Conservation (phyloP, 2,113 vertebrate genomes). For the Sapajus apella region DNA sequence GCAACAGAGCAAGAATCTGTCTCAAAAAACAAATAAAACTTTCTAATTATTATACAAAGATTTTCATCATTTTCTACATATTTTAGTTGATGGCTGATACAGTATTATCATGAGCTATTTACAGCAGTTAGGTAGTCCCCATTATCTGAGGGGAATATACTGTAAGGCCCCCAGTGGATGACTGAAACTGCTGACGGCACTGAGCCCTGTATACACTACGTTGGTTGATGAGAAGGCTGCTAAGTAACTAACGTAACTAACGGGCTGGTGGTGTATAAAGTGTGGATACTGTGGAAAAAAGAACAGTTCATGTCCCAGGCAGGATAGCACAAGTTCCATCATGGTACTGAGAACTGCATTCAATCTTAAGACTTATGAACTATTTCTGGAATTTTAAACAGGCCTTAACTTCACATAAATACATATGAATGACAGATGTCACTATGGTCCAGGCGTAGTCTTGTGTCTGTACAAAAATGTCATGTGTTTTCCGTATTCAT, state of each 20-base stretch:
- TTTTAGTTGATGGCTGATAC: not conserved
- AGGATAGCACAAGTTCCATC: not conserved
- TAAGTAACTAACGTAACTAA: not conserved
- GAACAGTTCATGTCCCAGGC: not conserved
- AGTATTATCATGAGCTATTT: not conserved
- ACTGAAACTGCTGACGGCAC: not conserved
- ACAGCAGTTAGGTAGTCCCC: not conserved
- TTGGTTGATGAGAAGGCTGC: not conserved
- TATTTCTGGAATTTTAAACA: not conserved
- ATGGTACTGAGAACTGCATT: not conserved
- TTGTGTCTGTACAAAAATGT: not conserved
- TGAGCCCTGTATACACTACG: not conserved
- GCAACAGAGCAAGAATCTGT: no score
- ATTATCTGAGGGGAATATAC: not conserved
- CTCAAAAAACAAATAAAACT: not conserved
- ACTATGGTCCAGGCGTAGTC: not conserved
- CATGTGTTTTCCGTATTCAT: not conserved
- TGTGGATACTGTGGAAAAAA: not conserved
- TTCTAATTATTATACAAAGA: constrained; percentile 29
- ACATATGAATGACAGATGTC: not conserved
- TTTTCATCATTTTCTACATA: not conserved
- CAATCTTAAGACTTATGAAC: not conserved
- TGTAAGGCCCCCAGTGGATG: not conserved
- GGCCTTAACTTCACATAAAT: not conserved
- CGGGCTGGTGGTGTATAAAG: not conserved